Percentiles rank a stretch among this genome's conserved stretches.
phyloP scores from a whole-genome alignment of 2,113 vertebrate genomes.

The Xiphophorus hellerii region DNA sequence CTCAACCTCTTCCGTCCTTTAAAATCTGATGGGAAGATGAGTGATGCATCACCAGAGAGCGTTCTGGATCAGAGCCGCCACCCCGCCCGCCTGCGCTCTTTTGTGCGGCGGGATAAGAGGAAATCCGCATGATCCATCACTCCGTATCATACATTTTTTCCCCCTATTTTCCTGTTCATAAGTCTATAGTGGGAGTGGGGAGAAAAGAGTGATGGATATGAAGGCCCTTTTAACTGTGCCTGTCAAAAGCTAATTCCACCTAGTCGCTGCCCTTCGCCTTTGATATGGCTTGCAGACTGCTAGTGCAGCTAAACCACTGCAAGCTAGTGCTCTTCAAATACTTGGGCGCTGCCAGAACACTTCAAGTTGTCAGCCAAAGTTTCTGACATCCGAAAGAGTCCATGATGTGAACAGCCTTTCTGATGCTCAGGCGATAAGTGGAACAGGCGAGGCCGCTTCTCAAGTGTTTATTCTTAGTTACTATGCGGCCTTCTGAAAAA shows the following conservation, averaged over 20 bases:
- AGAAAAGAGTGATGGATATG: conserved; percentile 30
- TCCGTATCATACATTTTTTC: conserved; percentile 37
- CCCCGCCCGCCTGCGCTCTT: not conserved
- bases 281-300: conserved; percentile 49
- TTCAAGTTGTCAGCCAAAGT: conserved; percentile 40
- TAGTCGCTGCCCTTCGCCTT: conserved; percentile 40
- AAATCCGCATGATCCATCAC: conserved; percentile 8
- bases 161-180: conserved; percentile 20
- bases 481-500: conserved; percentile 14
- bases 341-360: conserved; percentile 47
- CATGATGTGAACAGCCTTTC: conserved; percentile 56
- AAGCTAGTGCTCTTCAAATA: conserved; percentile 35
- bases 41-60: conserved; percentile 49
- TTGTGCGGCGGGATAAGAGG: conserved; percentile 18
- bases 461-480: conserved; percentile 31
- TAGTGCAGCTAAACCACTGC: conserved; percentile 33
- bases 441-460: conserved; percentile 23
- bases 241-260: conserved; percentile 50
- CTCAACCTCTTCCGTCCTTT: not conserved
- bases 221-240: conserved; percentile 42
- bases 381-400: conserved; percentile 40
- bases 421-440: conserved; percentile 41
- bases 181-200: conserved; percentile 41
- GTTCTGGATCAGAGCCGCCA: not conserved
- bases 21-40: conserved; percentile 17